phyloP scores from a whole-genome alignment of 2,797 vertebrate genomes.

The Ibycter americanus region DNA sequence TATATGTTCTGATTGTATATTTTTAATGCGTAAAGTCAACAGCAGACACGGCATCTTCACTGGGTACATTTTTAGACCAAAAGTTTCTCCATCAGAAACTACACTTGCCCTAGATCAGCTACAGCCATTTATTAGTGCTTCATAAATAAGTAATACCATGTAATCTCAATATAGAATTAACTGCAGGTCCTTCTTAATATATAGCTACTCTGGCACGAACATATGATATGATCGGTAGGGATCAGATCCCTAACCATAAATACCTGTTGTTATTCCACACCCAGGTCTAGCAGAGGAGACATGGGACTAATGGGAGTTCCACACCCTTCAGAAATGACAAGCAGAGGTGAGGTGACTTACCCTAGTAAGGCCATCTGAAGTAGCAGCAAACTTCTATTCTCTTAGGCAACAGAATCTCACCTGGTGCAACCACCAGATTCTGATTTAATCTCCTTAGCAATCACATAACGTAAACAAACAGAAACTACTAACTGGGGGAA shows the following conservation, averaged over 20 bases:
- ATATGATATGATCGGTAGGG: neutral
- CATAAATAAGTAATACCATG: neutral
- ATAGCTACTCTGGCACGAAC: neutral
- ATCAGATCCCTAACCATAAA: neutral
- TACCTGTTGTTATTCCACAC: neutral
- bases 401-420: neutral
- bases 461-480: neutral
- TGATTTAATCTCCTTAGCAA: neutral
- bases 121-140: neutral
- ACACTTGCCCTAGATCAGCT: neutral
- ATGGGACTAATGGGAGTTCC: neutral
- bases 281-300: neutral
- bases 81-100: neutral
- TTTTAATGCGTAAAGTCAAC: neutral
- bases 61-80: neutral
- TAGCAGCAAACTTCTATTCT: neutral
- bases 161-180: neutral
- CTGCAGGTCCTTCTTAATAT: neutral
- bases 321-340: neutral
- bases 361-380: neutral
- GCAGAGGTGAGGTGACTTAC: neutral
- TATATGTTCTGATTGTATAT: neutral
- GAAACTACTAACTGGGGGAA: neutral
- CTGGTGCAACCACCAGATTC: neutral
- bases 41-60: neutral